Base-by-base conservation (phyloP, 2,797 vertebrate genomes). In the Esox masquinongy region DNA sequence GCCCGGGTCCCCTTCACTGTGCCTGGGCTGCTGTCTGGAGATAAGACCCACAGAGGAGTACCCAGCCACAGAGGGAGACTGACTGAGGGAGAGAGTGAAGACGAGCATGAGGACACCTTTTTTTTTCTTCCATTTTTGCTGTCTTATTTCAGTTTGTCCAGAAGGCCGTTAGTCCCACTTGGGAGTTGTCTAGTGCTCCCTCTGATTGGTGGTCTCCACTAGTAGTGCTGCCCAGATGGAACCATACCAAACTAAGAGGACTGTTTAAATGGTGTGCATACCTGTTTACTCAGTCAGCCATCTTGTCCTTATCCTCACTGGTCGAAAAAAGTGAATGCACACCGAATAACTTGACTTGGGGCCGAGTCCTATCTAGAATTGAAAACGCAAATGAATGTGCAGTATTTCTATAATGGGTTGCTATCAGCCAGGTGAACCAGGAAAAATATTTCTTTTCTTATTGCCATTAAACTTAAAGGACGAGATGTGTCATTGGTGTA, bases 181-280 rank as follows among this genome's bases (percentile, higher is more conserved):
- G 86, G 86, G 82, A 88, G 90, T 84, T 76, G 87, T 84, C 84
- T 76, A 83, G 70, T 53, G 86, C 71, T 72, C 1, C 77, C 61
- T 71, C 84, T 91, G 90, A 93, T 92, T 93, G 90, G 91, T 91
- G 92, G 79, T 85, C 91, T 83, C 70, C 77, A 74, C 78, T 76
- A 77, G 70, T 82, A 83, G 22, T 77, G 71, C 79, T 85, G 82
- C 83, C 88, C 78, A 80, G 85, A 85, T 85, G 88, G 81, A 79
- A 78, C 80, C 73, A 75, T 67, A 80, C 76, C 85, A 91, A 91
- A 90, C 85, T 85, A 63, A 79, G 75, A 85, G 50, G 74, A 76
- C 79, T 70, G 84, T 80, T 74, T 83, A 89, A 83, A 89, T 90
- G 88, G 88, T 90, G 83, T 90, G 86, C 86, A 87, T 90, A 90